Evolutionary conservation across 2,888 invertebrate genomes (phyloP), one percentile per base, ranked within the genome.

Genomic region (Drosophila bunnanda): DNA sequence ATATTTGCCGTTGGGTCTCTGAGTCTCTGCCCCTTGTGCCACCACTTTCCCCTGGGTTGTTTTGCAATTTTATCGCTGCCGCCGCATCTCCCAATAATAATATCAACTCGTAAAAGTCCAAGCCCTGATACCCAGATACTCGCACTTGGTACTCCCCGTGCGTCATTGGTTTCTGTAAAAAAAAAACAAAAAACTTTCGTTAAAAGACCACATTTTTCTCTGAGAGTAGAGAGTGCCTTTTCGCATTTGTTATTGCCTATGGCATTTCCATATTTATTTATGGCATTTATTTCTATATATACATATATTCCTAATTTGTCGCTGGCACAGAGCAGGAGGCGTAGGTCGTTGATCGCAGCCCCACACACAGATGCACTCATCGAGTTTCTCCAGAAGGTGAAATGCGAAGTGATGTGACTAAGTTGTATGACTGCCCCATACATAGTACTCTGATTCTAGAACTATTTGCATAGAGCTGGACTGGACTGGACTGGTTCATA

Each of bases 1-100:
- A 44, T 43, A 65, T 30, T 43, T 48, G 46, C 58, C 32, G 41
- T 59, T 66, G 34, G 52, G 52, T 32, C 57, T n/a, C n/a, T n/a
- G n/a, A n/a, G n/a, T n/a, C 70, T 25, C 25, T 65, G 43, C 50
- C 67, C 67, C 65, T 20, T 81, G 75, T 76, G 68, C 73, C 67
- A 43, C 64, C 79, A 74, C 75, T 87, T 88, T 79, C 77, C 71
- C 68, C 69, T 62, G 44, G 46, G 44, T 50, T 41, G 71, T 80
- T 78, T 71, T 79, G 88, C 79, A 82, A 88, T 76, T 79, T 84
- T 74, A 82, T 73, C 77, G 75, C 74, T 64, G 50, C 66, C 64
- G 50, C 68, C 68, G 61, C 79, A 79, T 81, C 71, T 75, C 43
- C 73, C 71, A 70, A 72, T 80, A 76, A 70, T 32, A 62, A 76